Evolutionary conservation across 23 tunicate genomes (phyloP), one percentile per base, ranked within the genome.

Genomic region (Botrylloides violaceus): DNA sequence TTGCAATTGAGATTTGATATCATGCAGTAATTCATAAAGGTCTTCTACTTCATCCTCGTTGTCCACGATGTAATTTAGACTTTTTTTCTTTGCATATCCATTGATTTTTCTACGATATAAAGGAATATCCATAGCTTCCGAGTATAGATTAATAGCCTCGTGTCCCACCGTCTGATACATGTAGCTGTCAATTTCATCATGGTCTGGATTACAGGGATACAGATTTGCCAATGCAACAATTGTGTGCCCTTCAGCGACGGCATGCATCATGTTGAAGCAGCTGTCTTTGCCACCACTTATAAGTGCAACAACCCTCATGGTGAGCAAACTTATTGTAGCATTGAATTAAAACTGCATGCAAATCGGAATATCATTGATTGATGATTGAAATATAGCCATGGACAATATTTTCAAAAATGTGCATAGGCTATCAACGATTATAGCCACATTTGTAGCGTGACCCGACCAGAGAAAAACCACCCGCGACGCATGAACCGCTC

Each of bases 151-250:
- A 26, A 77, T 70, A 31, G 32, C 78, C 50, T 79, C 78, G 58
- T 86, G 77, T 29, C 91, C 99, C 47, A 95, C 99, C 65, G 92
- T 82, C 63, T 95, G 99, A 57, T 87, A 95, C 99, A 95, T 95
- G 43, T 82, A 90, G 32, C 96, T 87, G 61, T 95, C 99, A 9
- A 71, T 19, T 66, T 95, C 99, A 57, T 86, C 99, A 79, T 68
- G 47, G 6, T 55, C 36, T 2, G 38, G 4, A 6, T 37, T 56
- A 37, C 29, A 25, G 1, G 97, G 97, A 26, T 83, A 48, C 3
- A 90, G 72, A 49, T 90, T 90, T 9, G 97, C 97, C 39, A 90
- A 43, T 28, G 84, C 97, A 39, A 90, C 97, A 0, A 90, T 83
- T 23, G 72, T 48, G 62, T 90, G 97, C 3, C 90, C 90, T 76